phyloP scores from a whole-genome alignment of 2,888 invertebrate genomes.

The Drosophila prolongata region DNA sequence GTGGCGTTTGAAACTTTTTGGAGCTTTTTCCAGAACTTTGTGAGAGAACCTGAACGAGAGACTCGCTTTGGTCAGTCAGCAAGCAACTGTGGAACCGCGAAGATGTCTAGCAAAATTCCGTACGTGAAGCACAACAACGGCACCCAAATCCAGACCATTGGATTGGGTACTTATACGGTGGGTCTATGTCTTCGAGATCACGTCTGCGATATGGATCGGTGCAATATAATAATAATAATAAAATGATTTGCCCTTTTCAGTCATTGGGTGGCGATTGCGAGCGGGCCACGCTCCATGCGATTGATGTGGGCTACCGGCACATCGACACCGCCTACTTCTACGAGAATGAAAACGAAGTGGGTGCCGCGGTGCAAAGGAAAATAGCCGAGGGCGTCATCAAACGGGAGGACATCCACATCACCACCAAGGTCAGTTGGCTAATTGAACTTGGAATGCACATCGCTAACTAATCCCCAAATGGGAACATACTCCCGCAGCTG shows the following conservation, averaged over 20 bases:
- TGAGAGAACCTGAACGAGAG: neutral
- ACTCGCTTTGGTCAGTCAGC: conserved; percentile 17
- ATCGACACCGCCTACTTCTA: conserved; percentile 86
- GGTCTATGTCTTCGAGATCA: conserved; percentile 37
- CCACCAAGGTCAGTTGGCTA: conserved; percentile 74
- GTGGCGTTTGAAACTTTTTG: conserved; percentile 1
- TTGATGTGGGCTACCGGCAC: conserved; percentile 86
- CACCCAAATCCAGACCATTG: conserved; percentile 79
- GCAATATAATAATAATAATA: conserved; percentile 12
- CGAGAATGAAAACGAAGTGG: conserved; percentile 85
- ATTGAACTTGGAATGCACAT: neutral
- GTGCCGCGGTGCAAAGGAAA: conserved; percentile 83
- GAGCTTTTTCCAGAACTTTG: conserved; percentile 11
- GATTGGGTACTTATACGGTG: conserved; percentile 83
- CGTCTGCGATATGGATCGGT: conserved; percentile 25
- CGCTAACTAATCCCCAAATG: neutral
- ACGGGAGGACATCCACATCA: conserved; percentile 84
- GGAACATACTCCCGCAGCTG: conserved; percentile 84
- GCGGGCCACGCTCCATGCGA: conserved; percentile 83
- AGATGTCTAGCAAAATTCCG: conserved; percentile 57
- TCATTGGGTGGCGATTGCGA: conserved; percentile 82
- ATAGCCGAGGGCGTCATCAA: conserved; percentile 84
- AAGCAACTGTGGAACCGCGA: conserved; percentile 19
- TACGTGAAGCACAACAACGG: conserved; percentile 81
- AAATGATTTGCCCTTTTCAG: conserved; percentile 50